Conservation (phyloP, 2,888 invertebrate species). For the Cataglyphis cursor region DNA sequence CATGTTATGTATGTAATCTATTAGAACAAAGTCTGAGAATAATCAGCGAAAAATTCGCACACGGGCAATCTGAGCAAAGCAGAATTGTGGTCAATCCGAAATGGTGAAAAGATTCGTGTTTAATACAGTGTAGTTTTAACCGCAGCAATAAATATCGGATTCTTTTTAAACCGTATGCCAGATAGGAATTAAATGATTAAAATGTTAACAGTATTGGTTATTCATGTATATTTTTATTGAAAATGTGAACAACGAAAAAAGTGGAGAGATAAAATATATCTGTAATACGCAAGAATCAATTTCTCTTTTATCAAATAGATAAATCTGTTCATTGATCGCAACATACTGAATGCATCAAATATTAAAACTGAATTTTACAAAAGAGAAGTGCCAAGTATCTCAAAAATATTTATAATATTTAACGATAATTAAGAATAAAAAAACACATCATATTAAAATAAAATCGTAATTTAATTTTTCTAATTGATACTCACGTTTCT, state of each 20-base stretch:
- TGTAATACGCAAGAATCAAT: constrained; percentile 1
- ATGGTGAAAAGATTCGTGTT: not conserved
- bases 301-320: constrained; percentile 23
- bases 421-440: not conserved
- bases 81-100: constrained; percentile 26
- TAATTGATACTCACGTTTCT: not conserved
- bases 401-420: not conserved
- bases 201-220: not conserved
- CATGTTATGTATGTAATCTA: not conserved
- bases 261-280: constrained; percentile 2
- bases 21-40: not conserved
- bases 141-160: constrained; percentile 8
- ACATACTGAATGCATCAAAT: not conserved
- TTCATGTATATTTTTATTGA: not conserved
- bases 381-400: not conserved
- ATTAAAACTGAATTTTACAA: not conserved
- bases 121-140: constrained; percentile 10
- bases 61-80: not conserved
- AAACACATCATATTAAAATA: not conserved
- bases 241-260: not conserved
- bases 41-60: not conserved
- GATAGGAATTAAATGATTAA: constrained; percentile 24
- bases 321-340: not conserved
- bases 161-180: constrained; percentile 8
- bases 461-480: not conserved